Conservation (phyloP, 2,797 vertebrate species). For the Thalassophryne amazonica region DNA sequence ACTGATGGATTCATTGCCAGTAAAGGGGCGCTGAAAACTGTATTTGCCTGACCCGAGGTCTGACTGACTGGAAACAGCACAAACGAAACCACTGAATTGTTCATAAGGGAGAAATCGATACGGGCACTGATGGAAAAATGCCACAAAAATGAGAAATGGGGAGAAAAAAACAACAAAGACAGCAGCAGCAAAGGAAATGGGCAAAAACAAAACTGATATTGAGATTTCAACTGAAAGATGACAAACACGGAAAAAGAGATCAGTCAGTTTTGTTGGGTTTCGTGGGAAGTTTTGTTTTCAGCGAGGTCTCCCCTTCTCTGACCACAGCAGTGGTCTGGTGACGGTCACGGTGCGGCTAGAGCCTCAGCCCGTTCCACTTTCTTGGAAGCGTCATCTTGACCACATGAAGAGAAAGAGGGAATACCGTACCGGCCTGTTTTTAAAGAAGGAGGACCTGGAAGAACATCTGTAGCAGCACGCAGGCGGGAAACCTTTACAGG, state of each 20-base stretch:
- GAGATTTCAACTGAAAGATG: slow-evolving; percentile 51
- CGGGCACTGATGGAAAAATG: slow-evolving; percentile 71
- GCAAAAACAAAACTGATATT: slow-evolving; percentile 41
- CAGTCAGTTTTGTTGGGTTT: slow-evolving; percentile 53
- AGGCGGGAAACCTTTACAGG: slow-evolving; percentile 17
- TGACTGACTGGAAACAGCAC: slow-evolving; percentile 76
- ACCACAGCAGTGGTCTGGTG: slow-evolving; percentile 71
- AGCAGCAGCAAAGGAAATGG: not conserved
- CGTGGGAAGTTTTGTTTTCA: slow-evolving; percentile 55
- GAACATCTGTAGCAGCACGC: slow-evolving; percentile 21
- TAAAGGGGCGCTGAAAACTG: slow-evolving; percentile 75
- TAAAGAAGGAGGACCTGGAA: slow-evolving; percentile 36
- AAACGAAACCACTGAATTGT: slow-evolving; percentile 70
- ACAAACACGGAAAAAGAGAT: slow-evolving; percentile 30
- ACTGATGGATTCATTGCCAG: slow-evolving; percentile 74
- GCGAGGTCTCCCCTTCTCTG: slow-evolving; percentile 69
- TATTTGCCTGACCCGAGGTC: slow-evolving; percentile 71
- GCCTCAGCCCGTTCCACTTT: slow-evolving; percentile 59
- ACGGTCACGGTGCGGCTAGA: slow-evolving; percentile 66
- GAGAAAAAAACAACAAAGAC: not conserved
- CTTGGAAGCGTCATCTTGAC: slow-evolving; percentile 65
- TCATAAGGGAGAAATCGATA: slow-evolving; percentile 74
- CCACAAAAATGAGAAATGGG: slow-evolving; percentile 57
- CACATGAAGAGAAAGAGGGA: slow-evolving; percentile 71
- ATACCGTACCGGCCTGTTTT: slow-evolving; percentile 52